Conservation (phyloP, 2,888 invertebrate genomes). For the Acholoe squamosa region DNA sequence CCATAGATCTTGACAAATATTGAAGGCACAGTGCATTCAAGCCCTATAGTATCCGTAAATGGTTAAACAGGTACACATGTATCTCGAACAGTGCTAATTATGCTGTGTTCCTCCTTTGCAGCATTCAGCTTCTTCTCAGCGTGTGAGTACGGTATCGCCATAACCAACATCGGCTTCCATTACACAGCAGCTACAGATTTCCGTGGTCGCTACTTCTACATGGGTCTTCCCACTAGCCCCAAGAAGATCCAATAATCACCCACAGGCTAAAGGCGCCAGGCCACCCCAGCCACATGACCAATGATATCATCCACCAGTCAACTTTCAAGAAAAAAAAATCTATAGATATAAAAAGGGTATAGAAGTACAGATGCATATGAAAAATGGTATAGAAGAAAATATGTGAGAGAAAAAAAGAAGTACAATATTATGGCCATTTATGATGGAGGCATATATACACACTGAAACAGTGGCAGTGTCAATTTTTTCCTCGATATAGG, state of each 20-base stretch:
- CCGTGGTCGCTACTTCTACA: constrained; percentile 69
- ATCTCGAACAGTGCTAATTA: too few species aligned
- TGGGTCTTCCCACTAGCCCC: constrained; percentile 66
- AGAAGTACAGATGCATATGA: background rate
- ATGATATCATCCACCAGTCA: constrained; percentile 45
- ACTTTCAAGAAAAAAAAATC: background rate
- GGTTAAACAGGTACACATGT: too few species aligned
- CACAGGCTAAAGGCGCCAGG: background rate
- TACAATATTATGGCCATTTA: background rate
- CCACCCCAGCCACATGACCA: constrained; percentile 21
- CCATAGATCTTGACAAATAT: too few species aligned
- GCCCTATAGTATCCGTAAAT: too few species aligned
- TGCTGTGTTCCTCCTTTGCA: too few species aligned
- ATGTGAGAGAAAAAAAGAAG: background rate
- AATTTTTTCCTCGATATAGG: too few species aligned
- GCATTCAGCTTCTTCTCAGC: constrained; percentile 97
- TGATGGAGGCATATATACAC: background rate
- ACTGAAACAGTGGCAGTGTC: background rate
- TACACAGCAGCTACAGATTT: constrained; percentile 94
- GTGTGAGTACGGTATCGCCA: constrained; percentile 95
- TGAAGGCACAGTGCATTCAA: too few species aligned
- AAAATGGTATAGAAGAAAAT: background rate
- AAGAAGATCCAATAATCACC: constrained; percentile 52
- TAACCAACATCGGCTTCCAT: constrained; percentile 96
- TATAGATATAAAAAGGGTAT: background rate